Percentiles rank a stretch among this genome's conserved stretches.
Evolutionary conservation across 2,888 invertebrate species (phyloP).

Genomic region (Miltochrista miniata): DNA sequence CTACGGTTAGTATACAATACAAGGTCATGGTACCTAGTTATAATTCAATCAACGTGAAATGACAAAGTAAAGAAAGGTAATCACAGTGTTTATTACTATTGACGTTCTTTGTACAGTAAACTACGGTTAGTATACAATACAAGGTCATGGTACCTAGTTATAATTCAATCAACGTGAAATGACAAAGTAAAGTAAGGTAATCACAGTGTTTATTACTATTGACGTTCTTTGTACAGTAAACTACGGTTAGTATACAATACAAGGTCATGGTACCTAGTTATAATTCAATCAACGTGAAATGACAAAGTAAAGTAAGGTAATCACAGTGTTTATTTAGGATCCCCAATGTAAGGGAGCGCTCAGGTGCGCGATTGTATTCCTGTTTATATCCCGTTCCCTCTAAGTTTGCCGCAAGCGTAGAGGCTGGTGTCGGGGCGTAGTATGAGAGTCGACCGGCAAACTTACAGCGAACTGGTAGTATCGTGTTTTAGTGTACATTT

Average conservation of each 20-base stretch:
- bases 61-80: slow-evolving; percentile 32
- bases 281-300: slow-evolving; percentile 38
- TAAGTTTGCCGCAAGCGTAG: too few species aligned
- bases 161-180: slow-evolving; percentile 38
- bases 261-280: slow-evolving; percentile 11
- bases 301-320: slow-evolving; percentile 32
- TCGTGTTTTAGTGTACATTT: too few species aligned
- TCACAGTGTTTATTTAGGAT: slow-evolving; percentile 43
- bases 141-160: slow-evolving; percentile 11
- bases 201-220: too few species aligned
- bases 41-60: slow-evolving; percentile 38
- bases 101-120: not conserved
- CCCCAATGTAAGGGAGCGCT: slow-evolving; percentile 16
- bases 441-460: too few species aligned
- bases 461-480: too few species aligned
- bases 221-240: not conserved
- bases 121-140: slow-evolving; percentile 14
- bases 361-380: slow-evolving; percentile 7
- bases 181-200: slow-evolving; percentile 32
- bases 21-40: slow-evolving; percentile 11
- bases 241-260: slow-evolving; percentile 14
- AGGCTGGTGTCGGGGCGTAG: too few species aligned
- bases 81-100: too few species aligned
- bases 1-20: slow-evolving; percentile 14
- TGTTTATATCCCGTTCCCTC: too few species aligned